phyloP scores from a whole-genome alignment of 2,888 invertebrate genomes.

The Yponomeuta cagnagella region DNA sequence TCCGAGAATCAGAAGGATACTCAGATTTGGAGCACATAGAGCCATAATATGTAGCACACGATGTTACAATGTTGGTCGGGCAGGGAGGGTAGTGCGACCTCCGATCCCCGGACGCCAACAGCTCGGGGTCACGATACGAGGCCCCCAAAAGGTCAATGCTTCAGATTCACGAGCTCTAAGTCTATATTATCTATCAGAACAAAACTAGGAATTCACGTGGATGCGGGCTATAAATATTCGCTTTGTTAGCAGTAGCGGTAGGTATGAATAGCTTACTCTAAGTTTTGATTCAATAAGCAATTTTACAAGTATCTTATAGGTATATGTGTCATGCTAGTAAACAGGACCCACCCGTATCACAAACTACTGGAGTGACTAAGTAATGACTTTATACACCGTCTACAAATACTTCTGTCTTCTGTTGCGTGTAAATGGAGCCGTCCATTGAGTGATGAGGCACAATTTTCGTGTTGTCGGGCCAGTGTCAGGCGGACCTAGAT shows the following conservation, averaged over 20 bases:
- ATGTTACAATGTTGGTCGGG: too few relatives aligned
- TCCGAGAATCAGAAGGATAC: too few relatives aligned
- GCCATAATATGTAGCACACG: too few relatives aligned
- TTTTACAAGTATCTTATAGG: too few relatives aligned
- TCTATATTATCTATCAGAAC: background rate
- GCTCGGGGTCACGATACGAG: background rate
- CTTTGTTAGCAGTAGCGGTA: background rate
- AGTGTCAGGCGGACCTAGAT: background rate
- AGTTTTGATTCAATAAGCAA: too few relatives aligned
- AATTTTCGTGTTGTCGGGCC: background rate
- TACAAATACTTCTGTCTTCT: background rate
- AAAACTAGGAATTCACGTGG: background rate
- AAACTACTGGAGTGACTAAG: background rate
- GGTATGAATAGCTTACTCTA: background rate
- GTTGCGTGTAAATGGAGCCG: background rate
- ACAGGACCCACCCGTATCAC: background rate
- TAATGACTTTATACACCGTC: background rate
- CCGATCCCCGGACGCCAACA: background rate
- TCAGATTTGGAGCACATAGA: too few relatives aligned
- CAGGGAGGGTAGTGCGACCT: background rate
- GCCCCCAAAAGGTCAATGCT: background rate
- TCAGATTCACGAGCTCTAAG: background rate
- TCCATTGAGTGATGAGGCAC: background rate
- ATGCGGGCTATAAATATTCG: background rate
- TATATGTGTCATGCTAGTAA: background rate